phyloP scores from a whole-genome alignment of 2,888 invertebrate genomes.

The Chloroclystis v-ata region DNA sequence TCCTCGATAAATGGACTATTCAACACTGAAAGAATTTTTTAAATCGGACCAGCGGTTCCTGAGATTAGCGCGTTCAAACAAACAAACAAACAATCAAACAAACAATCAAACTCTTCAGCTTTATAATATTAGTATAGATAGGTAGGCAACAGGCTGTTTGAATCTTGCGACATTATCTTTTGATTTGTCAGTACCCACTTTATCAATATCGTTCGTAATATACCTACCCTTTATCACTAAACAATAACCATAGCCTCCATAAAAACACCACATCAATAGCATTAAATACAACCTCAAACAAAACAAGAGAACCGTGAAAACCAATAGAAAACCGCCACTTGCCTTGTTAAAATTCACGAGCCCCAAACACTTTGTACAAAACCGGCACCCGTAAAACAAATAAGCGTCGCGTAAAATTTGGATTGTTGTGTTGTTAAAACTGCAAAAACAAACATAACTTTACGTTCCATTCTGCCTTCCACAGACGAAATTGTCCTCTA shows the following conservation, averaged over 20 bases:
- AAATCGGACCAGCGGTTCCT: too few relatives aligned
- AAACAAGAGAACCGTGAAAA: constrained; percentile 50
- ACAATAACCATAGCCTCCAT: constrained; percentile 28
- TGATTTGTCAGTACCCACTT: too few relatives aligned
- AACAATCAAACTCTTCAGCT: too few relatives aligned
- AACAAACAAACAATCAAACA: too few relatives aligned
- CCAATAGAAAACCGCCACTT: constrained; percentile 46
- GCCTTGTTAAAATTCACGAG: constrained; percentile 69
- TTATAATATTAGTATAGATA: too few relatives aligned
- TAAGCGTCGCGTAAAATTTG: constrained; percentile 66
- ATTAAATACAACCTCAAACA: constrained; percentile 36
- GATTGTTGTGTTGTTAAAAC: constrained; percentile 54
- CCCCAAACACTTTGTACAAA: constrained; percentile 46
- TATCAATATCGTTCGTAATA: too few relatives aligned
- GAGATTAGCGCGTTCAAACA: too few relatives aligned
- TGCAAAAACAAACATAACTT: constrained; percentile 28
- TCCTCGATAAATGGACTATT: too few relatives aligned
- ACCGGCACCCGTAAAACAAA: constrained; percentile 61
- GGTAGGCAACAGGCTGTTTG: too few relatives aligned
- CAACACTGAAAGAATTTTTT: too few relatives aligned
- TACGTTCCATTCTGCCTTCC: neutral
- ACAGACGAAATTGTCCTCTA: constrained; percentile 17
- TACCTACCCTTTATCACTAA: neutral
- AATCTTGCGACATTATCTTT: too few relatives aligned
- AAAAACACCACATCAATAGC: constrained; percentile 16